Base-by-base conservation (phyloP, 2,888 invertebrate genomes). In the Eulithis testata region DNA sequence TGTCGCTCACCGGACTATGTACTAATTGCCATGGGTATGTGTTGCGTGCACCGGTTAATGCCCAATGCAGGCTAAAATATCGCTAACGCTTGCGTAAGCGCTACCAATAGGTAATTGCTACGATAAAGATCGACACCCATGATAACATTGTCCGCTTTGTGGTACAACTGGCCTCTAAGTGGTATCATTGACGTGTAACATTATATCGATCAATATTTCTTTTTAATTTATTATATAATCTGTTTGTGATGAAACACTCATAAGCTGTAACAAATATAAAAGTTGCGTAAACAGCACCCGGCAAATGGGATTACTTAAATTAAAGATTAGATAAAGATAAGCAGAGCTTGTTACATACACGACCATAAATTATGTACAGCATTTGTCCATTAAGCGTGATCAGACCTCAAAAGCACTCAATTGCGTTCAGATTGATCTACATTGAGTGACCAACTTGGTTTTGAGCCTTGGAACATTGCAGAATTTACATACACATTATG, bases 1-100 rank as follows among this genome's bases (percentile, higher is more conserved):
- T 87, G 89, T 91, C 89, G 87, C 86, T 91, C 89, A 90, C 82
- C 72, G 80, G 82, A 80, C 86, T 86, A 85, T 86, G 85, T 86
- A 85, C 88, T 90, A 90, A 91, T 91, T 90, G 89, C 86, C 80
- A 81, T 80, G 84, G 83, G 80, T 86, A 83, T 87, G 82, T 86
- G 86, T 86, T 85, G 85, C 80, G 83, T 82, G 79, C 79, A 81
- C 84, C 83, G 85, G 82, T 84, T 85, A 84, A 85, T 86, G 82
- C 81, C 78, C 75, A 84, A 85, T 86, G 82, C 81, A 78, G 75
- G 80, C 82, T 86, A 83, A 88, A 87, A 84, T 87, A 88, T 86
- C 78, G 82, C 80, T 73, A 76, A 80, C 81, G 79, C 84, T 89
- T 87, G 79, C 83, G 84, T 82, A 86, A 87, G 82, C 74, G 72